These are phyloP conservation scores for Chalcosyrphus nemorum DNA, from an alignment of 2,888 invertebrate species.

Conservation along the genomic window DNA sequence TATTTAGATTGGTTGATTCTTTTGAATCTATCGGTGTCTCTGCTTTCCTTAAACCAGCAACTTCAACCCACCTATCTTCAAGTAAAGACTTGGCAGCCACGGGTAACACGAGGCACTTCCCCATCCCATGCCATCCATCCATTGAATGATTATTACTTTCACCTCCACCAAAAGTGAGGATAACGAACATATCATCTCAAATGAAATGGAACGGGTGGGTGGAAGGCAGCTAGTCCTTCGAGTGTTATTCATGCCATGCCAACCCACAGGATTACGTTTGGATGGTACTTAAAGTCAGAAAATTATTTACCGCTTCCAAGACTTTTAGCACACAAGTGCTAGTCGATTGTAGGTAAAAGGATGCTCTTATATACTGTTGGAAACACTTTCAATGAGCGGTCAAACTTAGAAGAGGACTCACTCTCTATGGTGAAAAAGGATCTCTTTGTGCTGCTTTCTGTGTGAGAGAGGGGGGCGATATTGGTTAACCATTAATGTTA, in stretches of 20 bases:
- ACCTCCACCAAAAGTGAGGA: not conserved
- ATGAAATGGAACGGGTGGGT: not conserved
- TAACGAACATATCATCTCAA: not conserved
- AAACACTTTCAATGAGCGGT: constrained; percentile 16
- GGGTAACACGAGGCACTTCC: not conserved
- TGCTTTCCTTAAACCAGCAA: no score
- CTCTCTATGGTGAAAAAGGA: constrained; percentile 2
- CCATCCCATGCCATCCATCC: not conserved
- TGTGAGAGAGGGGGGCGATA: constrained; percentile 17
- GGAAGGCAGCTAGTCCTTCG: not conserved
- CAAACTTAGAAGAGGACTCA: constrained; percentile 29
- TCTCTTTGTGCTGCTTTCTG: constrained; percentile 2
- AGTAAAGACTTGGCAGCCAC: constrained; percentile 24
- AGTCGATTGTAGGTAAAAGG: not conserved
- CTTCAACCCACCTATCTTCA: not conserved
- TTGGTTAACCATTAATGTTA: constrained; percentile 59
- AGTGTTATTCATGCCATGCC: not conserved
- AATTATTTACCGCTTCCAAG: constrained; percentile 30
- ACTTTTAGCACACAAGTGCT: not conserved
- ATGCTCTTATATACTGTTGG: not conserved
- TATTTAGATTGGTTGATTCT: no score
- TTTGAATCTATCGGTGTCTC: no score
- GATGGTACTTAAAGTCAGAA: constrained; percentile 39
- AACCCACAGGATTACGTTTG: constrained; percentile 46
- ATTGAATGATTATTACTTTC: constrained; percentile 7